A percentile compares a stretch with the other conserved stretches of the same genome.
These are phyloP conservation scores for Coecobrya sp. DNA, from an alignment of 2,888 invertebrate genomes.

Conservation along the genomic window DNA sequence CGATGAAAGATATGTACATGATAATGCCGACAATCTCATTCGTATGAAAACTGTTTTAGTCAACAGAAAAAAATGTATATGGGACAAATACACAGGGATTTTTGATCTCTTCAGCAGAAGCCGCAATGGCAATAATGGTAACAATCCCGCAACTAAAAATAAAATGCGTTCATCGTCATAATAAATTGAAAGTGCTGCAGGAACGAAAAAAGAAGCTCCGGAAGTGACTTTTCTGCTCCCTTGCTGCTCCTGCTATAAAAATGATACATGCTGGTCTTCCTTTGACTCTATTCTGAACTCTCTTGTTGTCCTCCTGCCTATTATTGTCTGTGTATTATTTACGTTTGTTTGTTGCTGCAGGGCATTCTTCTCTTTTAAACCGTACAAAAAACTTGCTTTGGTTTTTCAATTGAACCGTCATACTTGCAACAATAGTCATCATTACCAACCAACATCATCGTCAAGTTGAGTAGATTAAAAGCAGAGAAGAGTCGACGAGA, in stretches of 20 bases:
- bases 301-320: not conserved
- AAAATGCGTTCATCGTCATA: constrained; percentile 41
- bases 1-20: constrained; percentile 1
- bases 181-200: constrained; percentile 22
- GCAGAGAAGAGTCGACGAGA: constrained; percentile 33
- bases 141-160: constrained; percentile 46
- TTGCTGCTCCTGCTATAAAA: constrained; percentile 20
- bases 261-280: not conserved
- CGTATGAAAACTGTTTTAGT: not conserved
- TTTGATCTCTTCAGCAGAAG: constrained; percentile 7
- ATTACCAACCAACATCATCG: constrained; percentile 2
- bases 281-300: not conserved
- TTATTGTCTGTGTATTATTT: constrained; percentile 5
- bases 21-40: not conserved
- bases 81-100: not conserved
- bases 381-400: constrained; percentile 13
- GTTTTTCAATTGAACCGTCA: not conserved
- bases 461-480: constrained; percentile 19
- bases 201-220: constrained; percentile 63
- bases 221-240: constrained; percentile 71
- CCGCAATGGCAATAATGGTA: constrained; percentile 37
- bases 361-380: constrained; percentile 27
- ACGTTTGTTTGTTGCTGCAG: constrained; percentile 47
- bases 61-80: not conserved
- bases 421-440: constrained; percentile 7